Evolutionary conservation across 2,113 vertebrate genomes (phyloP).

Genomic region (Odontesthes bonariensis): DNA sequence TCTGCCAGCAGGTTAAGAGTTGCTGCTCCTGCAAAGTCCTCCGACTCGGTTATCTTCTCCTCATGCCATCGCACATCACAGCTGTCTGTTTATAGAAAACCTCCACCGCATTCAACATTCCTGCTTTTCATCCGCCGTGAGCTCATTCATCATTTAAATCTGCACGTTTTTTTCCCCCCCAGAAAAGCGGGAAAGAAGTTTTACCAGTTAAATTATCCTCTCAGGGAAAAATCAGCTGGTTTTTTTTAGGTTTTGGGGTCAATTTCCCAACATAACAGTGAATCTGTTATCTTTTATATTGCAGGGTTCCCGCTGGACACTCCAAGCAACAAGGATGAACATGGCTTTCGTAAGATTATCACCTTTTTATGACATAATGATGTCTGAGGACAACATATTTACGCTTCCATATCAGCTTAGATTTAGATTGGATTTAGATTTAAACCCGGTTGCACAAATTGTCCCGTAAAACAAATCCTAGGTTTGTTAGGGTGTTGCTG

Average conservation of each 20-base stretch:
- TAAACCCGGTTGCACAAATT: neutral
- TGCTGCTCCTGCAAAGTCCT: conserved; percentile 8
- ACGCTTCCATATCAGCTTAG: conserved; percentile 18
- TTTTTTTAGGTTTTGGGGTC: neutral
- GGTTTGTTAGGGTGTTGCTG: neutral
- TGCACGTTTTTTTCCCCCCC: neutral
- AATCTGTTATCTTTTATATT: neutral
- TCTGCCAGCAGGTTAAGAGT: conserved; percentile 8
- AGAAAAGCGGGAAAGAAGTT: neutral
- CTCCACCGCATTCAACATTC: conserved; percentile 14
- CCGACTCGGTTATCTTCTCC: conserved; percentile 31
- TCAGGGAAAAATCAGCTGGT: neutral
- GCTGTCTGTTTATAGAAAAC: conserved; percentile 28
- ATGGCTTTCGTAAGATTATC: conserved; percentile 89
- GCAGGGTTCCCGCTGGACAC: conserved; percentile 97
- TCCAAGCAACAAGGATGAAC: conserved; percentile 96
- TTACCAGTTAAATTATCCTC: neutral
- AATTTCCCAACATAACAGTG: neutral
- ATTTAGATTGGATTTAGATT: too few species aligned
- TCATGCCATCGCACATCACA: conserved; percentile 4
- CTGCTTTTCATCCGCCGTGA: neutral
- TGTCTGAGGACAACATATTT: conserved; percentile 13
- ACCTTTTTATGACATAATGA: neutral
- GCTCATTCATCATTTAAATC: neutral
- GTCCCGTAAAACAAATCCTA: conserved; percentile 2